Percentiles rank a stretch among this genome's conserved stretches.
Conservation (phyloP, 2,888 invertebrate genomes). For the Agrotis ipsilon region DNA sequence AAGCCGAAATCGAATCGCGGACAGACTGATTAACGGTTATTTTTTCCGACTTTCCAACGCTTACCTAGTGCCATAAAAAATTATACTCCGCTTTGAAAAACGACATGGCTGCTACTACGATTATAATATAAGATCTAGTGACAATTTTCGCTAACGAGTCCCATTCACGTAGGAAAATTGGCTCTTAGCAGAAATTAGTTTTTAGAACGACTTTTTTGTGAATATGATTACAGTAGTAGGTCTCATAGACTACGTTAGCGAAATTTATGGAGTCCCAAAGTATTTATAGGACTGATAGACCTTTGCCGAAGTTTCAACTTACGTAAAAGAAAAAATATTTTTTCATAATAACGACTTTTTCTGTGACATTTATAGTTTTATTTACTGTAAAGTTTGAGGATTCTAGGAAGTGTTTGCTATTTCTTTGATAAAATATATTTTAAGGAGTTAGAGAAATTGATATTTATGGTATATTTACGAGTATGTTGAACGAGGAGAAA, state of each 20-base stretch:
- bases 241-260: constrained; percentile 17
- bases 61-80: constrained; percentile 63
- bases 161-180: constrained; percentile 41
- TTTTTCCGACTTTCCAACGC: constrained; percentile 61
- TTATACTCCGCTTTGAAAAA: constrained; percentile 45
- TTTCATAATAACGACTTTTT: constrained; percentile 51
- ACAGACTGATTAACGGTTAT: constrained; percentile 68
- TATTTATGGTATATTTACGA: constrained; percentile 26
- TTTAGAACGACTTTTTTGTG: constrained; percentile 38
- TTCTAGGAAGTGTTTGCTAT: constrained; percentile 46
- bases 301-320: constrained; percentile 39
- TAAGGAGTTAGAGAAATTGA: neutral
- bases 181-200: constrained; percentile 17
- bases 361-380: constrained; percentile 42
- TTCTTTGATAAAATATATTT: constrained; percentile 29
- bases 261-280: constrained; percentile 46
- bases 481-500: neutral
- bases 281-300: constrained; percentile 53
- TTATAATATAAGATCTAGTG: constrained; percentile 26
- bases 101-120: constrained; percentile 16
- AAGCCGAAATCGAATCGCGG: constrained; percentile 54
- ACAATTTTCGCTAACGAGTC: constrained; percentile 47
- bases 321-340: constrained; percentile 22
- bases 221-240: constrained; percentile 29
- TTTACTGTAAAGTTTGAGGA: constrained; percentile 45